phyloP scores from a whole-genome alignment of 2,888 invertebrate genomes.

The Pediacus dermestoides region DNA sequence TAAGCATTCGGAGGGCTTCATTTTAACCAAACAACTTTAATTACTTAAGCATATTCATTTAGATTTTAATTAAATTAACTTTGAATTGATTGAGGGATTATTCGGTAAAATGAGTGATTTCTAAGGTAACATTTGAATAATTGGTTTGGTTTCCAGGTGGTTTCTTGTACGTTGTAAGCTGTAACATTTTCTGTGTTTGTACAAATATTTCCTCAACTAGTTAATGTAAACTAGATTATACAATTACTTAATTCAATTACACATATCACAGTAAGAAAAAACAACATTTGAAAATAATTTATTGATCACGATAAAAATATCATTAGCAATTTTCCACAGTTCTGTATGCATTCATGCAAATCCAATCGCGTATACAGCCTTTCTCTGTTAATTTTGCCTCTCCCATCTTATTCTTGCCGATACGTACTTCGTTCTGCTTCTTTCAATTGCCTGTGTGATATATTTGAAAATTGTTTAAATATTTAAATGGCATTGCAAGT shows the following conservation, averaged over 20 bases:
- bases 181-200: no score
- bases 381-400: conserved; percentile 16
- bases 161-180: no score
- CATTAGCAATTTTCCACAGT: conserved; percentile 15
- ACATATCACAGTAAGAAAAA: background rate
- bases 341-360: conserved; percentile 16
- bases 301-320: conserved; percentile 7
- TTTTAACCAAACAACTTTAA: conserved; percentile 6
- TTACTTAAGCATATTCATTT: conserved; percentile 7
- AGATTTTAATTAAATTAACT: conserved; percentile 11
- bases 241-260: no score
- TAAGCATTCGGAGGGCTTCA: conserved; percentile 7
- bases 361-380: conserved; percentile 15
- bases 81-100: no score
- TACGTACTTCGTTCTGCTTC: conserved; percentile 1
- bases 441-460: no score
- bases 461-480: no score
- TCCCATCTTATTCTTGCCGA: conserved; percentile 11
- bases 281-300: conserved; percentile 3
- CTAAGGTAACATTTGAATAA: no score
- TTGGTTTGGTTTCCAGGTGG: background rate
- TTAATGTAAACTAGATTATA: no score
- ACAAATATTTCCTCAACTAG: no score
- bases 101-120: no score
- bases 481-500: no score